phyloP scores from a whole-genome alignment of 2,113 vertebrate genomes.

The Noctilio leporinus region DNA sequence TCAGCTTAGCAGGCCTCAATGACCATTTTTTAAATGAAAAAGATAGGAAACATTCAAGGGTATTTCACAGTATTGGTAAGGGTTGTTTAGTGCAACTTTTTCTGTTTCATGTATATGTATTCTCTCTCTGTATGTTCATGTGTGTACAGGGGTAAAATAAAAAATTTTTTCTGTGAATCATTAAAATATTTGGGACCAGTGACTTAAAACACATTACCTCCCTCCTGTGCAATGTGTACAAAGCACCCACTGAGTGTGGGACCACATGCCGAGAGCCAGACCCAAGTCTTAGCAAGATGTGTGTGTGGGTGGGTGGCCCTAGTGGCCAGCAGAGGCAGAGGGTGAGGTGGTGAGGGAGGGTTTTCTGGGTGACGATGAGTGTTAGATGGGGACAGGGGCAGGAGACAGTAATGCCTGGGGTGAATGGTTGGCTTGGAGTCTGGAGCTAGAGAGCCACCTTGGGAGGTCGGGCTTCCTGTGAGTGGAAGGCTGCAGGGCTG shows the following conservation, averaged over 20 bases:
- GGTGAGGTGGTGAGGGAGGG: neutral
- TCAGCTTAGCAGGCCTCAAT: neutral
- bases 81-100: neutral
- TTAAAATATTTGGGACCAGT: neutral
- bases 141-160: neutral
- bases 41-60: neutral
- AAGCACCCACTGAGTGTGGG: neutral
- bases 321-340: neutral
- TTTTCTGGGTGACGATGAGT: neutral
- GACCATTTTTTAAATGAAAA: neutral
- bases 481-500: neutral
- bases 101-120: neutral
- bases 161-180: constrained; percentile 13
- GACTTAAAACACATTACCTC: neutral
- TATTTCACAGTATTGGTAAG: neutral
- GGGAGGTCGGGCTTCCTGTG: neutral
- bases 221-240: neutral
- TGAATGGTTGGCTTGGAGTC: neutral
- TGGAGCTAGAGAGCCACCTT: neutral
- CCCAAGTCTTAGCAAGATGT: neutral
- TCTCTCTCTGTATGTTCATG: neutral
- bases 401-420: neutral
- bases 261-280: too few species aligned
- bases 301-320: neutral
- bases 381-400: neutral